Percentiles rank a stretch among this genome's conserved stretches.
These are phyloP conservation scores for Malacoraja senta DNA, from an alignment of 2,797 vertebrate genomes.

Conservation along the genomic window DNA sequence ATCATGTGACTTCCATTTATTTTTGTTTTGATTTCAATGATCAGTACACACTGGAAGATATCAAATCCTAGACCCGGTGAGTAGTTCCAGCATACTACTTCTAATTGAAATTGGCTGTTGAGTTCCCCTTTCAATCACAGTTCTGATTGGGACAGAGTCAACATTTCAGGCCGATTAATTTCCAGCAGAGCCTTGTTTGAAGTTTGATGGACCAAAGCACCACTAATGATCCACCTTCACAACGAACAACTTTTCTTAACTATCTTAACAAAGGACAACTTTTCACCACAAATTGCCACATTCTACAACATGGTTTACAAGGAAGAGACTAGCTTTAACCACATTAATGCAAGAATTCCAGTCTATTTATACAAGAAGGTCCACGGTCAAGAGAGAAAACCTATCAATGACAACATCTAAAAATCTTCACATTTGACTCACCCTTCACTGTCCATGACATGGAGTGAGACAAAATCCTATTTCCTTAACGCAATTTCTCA, in stretches of 20 bases:
- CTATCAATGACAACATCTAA: conserved; percentile 4
- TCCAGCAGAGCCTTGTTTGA: too few species aligned
- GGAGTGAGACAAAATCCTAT: too few species aligned
- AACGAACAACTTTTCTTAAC: neutral
- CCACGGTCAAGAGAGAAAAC: neutral
- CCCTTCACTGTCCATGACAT: neutral
- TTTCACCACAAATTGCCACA: neutral
- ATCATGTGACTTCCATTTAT: too few species aligned
- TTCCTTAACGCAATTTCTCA: neutral
- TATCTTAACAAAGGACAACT: neutral
- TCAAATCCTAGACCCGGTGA: neutral
- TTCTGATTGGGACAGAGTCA: neutral
- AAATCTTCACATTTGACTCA: neutral
- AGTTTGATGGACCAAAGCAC: neutral
- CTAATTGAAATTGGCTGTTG: neutral
- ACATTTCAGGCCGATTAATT: too few species aligned
- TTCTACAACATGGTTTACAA: neutral
- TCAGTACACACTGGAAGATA: neutral
- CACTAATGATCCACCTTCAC: neutral
- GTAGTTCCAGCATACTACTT: neutral
- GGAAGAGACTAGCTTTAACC: neutral
- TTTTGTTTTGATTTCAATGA: neutral
- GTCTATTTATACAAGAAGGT: neutral
- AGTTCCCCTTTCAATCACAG: neutral
- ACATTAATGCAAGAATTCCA: neutral